These are phyloP conservation scores for Bombus pascuorum DNA, from an alignment of 1,140 invertebrate genomes.

Conservation along the genomic window DNA sequence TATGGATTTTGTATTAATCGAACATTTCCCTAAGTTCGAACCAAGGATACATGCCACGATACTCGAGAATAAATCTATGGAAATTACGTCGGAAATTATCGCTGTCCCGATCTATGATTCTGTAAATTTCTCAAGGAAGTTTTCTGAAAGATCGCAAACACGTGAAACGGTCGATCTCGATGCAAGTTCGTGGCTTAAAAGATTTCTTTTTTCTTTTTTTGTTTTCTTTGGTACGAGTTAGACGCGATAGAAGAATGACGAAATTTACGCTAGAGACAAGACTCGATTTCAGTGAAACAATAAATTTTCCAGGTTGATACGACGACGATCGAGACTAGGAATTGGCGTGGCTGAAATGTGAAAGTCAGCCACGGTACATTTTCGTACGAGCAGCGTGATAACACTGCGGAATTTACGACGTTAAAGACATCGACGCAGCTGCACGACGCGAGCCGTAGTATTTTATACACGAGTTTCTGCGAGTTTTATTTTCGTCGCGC, in stretches of 20 bases:
- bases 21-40: not conserved
- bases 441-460: not conserved
- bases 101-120: not conserved
- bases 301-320: constrained; percentile 17
- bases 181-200: not conserved
- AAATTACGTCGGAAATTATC: not conserved
- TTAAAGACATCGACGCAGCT: constrained; percentile 8
- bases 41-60: not conserved
- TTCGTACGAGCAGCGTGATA: constrained; percentile 32
- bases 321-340: constrained; percentile 4
- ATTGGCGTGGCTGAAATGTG: constrained; percentile 31
- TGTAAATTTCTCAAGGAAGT: not conserved
- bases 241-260: no score
- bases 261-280: not conserved
- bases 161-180: not conserved
- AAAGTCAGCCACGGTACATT: constrained; percentile 28
- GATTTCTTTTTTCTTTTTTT: not conserved
- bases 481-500: not conserved
- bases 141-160: not conserved
- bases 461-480: constrained; percentile 12
- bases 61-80: not conserved
- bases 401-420: constrained; percentile 28
- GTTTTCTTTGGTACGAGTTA: not conserved
- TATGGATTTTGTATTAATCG: constrained; percentile 3
- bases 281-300: constrained; percentile 13